Base-by-base conservation (phyloP, 2,888 invertebrate genomes). In the Lottia gigantea region DNA sequence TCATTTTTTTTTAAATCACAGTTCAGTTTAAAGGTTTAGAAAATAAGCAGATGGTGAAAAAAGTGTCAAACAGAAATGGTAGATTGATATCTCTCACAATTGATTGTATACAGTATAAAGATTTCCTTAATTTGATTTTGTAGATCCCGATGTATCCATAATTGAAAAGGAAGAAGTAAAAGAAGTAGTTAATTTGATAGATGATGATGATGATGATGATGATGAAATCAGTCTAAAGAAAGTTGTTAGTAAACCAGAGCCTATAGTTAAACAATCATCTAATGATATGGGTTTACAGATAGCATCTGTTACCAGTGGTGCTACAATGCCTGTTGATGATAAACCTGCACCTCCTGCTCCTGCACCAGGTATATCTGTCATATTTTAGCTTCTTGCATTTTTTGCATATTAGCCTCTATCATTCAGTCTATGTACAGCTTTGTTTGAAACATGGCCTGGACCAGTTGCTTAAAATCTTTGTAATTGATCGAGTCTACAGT, bases 251-350 rank as follows among this genome's bases (percentile, higher is more conserved):
- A 61, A 19, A 15, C n/a, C 31, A 23, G 16, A 64, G 14, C 15
- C 26, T 23, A 66, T 55, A 46, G 46, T 62, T 12, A 46, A 46
- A 46, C 46, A 66, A 19, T 55, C 68, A 23, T 66, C 72, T 31
- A 74, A 74, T 71, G 76, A 74, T 66, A 71, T 76, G 64, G 77
- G 78, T 61, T 67, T 80, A 62, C 78, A 81, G 74, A 80, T 82
- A 23, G 49, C 78, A 16, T 74, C 79, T 0, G 80, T 80, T 26
- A 78, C 72, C 62, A 77, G 80, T 19, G 76, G 73, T 12, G 73
- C 64, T 11, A 76, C 14, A 12, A 45, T 61, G 45, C 55, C 55
- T 23, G 55, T 55, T 55, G 55, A 55, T 55, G 55, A 55, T 23
- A 55, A 55, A 55, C 55, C 55, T 8, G 40, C 11, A 40, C 40